A percentile compares a stretch with the other conserved stretches of the same genome.
Conservation (phyloP, 2,888 invertebrate genomes). For the Flexamia atlantica region DNA sequence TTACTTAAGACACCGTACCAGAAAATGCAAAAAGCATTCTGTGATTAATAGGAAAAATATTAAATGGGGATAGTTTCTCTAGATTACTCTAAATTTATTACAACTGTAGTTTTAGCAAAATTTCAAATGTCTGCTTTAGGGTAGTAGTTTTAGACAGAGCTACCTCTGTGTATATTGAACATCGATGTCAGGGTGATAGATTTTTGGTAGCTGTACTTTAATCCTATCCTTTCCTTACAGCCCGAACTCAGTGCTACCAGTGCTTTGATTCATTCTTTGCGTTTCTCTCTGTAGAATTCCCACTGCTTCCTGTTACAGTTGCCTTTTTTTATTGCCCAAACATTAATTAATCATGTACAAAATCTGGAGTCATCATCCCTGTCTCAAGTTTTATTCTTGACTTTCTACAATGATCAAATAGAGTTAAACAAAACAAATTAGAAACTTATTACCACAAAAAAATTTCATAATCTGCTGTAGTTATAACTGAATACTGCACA, state of each 20-base stretch:
- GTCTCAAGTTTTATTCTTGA: too few relatives aligned
- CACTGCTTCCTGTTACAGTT: slow-evolving; percentile 12
- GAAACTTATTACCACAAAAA: too few relatives aligned
- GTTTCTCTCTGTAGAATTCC: slow-evolving; percentile 24
- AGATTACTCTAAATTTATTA: neutral
- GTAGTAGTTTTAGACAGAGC: slow-evolving; percentile 11
- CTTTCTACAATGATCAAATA: too few relatives aligned
- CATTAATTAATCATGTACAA: neutral
- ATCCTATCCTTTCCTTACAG: neutral
- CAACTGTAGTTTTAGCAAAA: neutral
- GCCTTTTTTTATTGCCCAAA: slow-evolving; percentile 21
- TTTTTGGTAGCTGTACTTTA: neutral
- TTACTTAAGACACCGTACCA: neutral
- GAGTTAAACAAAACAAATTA: too few relatives aligned
- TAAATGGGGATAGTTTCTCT: too few relatives aligned
- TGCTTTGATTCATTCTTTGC: slow-evolving; percentile 18
- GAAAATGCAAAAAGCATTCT: neutral
- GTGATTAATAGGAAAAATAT: neutral
- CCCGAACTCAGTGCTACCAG: slow-evolving; percentile 38
- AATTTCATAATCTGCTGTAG: too few relatives aligned
- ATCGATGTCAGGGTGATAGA: slow-evolving; percentile 20
- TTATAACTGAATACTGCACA: too few relatives aligned
- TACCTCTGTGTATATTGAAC: neutral
- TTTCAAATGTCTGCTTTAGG: slow-evolving; percentile 43
- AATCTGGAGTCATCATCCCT: too few relatives aligned